A percentile compares a stretch with the other conserved stretches of the same genome.
Evolutionary conservation across 2,888 invertebrate genomes (phyloP).

Genomic region (Ormyrus labotus): DNA sequence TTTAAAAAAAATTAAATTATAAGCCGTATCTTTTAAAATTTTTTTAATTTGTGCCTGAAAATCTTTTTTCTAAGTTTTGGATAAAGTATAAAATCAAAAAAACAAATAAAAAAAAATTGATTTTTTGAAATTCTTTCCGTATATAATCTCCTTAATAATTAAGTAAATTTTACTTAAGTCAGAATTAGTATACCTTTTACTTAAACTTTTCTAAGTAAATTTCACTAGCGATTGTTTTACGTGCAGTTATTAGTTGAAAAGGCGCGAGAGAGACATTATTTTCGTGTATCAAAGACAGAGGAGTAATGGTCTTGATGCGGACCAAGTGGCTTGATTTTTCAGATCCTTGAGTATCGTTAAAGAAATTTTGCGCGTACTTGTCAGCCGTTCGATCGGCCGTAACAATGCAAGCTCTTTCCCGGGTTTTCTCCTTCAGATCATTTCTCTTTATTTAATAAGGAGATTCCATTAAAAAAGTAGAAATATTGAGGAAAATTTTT

Average conservation of each 20-base stretch:
- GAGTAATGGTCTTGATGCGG: constrained; percentile 48
- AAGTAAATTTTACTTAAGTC: too few species aligned
- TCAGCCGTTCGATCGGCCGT: constrained; percentile 73
- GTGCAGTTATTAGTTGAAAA: constrained; percentile 26
- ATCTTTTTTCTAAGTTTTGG: too few species aligned
- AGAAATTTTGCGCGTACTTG: constrained; percentile 73
- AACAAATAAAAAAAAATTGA: too few species aligned
- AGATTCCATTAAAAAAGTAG: background rate
- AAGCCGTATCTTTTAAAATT: too few species aligned
- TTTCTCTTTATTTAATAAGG: constrained; percentile 13
- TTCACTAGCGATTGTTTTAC: too few species aligned
- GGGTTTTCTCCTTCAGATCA: constrained; percentile 3
- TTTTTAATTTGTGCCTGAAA: too few species aligned
- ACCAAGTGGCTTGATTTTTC: constrained; percentile 41
- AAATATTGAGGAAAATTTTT: background rate
- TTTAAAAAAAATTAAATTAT: too few species aligned
- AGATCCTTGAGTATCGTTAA: constrained; percentile 68
- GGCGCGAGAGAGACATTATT: constrained; percentile 29
- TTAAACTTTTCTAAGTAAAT: too few species aligned
- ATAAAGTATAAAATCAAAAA: too few species aligned
- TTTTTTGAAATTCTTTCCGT: too few species aligned
- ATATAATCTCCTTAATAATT: too few species aligned
- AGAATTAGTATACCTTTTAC: too few species aligned
- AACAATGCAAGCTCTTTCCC: constrained; percentile 63
- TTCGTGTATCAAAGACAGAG: constrained; percentile 52